phyloP scores from a whole-genome alignment of 2,797 vertebrate genomes.

The Hippoglossus hippoglossus region DNA sequence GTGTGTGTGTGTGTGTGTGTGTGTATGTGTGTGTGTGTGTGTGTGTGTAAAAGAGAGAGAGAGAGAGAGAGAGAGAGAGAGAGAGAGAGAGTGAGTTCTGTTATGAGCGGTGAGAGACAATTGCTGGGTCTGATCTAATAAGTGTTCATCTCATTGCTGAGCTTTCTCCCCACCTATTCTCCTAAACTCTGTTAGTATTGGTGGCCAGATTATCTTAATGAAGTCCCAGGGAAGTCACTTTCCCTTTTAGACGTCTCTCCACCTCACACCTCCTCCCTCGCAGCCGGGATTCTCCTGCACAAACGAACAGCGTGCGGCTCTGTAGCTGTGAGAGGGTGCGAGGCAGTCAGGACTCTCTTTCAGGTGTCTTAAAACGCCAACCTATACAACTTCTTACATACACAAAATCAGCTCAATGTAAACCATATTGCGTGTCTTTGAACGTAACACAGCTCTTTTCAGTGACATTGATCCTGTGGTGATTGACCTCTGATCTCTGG shows the following conservation, averaged over 20 bases:
- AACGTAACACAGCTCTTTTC: conserved; percentile 60
- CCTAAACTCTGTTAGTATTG: conserved; percentile 86
- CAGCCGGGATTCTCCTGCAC: neutral
- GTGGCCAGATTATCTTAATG: conserved; percentile 86
- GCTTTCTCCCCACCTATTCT: conserved; percentile 81
- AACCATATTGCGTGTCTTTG: conserved; percentile 41
- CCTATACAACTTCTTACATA: conserved; percentile 21
- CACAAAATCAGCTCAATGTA: conserved; percentile 36
- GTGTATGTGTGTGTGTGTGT: conserved; percentile 31
- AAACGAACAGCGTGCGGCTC: neutral
- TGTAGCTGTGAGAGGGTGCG: neutral
- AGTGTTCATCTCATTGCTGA: conserved; percentile 86
- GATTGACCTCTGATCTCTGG: conserved; percentile 78
- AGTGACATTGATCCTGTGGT: conserved; percentile 77
- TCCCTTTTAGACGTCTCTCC: conserved; percentile 51
- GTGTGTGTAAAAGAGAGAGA: neutral
- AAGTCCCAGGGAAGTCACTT: conserved; percentile 85
- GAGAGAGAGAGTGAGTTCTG: conserved; percentile 54
- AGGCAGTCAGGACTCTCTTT: conserved; percentile 7
- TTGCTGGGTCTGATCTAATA: conserved; percentile 85
- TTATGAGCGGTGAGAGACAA: conserved; percentile 66
- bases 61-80: too few relatives aligned
- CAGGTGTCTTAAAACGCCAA: conserved; percentile 19
- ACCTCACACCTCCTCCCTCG: conserved; percentile 30
- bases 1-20: conserved; percentile 17